Evolutionary conservation across 2,113 vertebrate species (phyloP), one percentile per base, ranked within the genome.

Genomic region (Colossoma macropomum): DNA sequence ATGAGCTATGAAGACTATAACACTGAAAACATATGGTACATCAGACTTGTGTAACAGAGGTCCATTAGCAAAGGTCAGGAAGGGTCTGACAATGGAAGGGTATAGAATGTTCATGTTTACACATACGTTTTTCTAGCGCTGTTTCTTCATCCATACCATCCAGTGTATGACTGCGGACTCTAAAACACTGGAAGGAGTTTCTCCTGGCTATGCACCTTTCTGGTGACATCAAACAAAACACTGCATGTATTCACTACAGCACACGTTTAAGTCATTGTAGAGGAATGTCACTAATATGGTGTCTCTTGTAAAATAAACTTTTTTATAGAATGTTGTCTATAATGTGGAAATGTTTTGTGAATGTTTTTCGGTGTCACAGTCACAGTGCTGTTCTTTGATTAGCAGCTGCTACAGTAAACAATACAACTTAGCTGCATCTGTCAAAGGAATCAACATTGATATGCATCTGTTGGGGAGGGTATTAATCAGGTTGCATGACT

Each of bases 161-260:
- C 23, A 38, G 2, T 30, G 27, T 60, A 30, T 45, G 75, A 86
- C 28, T 84, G 74, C 69, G 69, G 48, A 50, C 54, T 66, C 30
- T 82, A 30, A 77, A 91, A 82, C 80, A 86, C 52, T 89, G 79
- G 85, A 86, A 85, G 78, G 84, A 83, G 85, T 88, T 89, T 87
- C 19, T 85, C 50, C 83, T 75, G 87, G 87, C 90, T 94, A 93
- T 93, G 92, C 92, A 94, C 87, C 88, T 86, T 86, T 90, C 73
- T 79, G 52, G 63, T 45, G 32, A 77, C 52, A 28, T 75, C 54
- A 78, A 60, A 60, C n/a, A 77, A 80, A 34, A 15, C 11, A 62
- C 72, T 83, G 72, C 65, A 91, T 86, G 50, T 87, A 88, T 84
- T 85, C 63, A 75, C 23, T 38, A 13, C 86, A 86, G 41, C 84